These are phyloP conservation scores for Amyelois transitella DNA, from an alignment of 1,140 invertebrate species.

Conservation along the genomic window DNA sequence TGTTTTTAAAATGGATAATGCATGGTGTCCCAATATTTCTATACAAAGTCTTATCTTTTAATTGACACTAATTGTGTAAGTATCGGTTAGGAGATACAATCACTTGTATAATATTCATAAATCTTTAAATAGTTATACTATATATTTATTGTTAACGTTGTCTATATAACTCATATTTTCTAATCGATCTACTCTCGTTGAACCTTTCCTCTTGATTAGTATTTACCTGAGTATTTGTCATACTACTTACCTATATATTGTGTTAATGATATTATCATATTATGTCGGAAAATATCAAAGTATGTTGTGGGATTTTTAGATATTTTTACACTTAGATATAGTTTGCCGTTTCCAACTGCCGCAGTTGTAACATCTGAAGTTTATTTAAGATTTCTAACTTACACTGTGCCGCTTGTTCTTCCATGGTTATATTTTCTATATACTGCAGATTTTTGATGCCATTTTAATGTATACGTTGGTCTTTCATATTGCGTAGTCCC, in stretches of 20 bases:
- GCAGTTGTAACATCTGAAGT: neutral
- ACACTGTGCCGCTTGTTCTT: conserved; percentile 8
- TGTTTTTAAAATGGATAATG: neutral
- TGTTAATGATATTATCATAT: neutral
- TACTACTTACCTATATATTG: neutral
- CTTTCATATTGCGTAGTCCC: neutral
- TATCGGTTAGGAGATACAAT: neutral
- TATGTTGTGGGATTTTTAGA: conserved; percentile 9
- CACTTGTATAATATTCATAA: neutral
- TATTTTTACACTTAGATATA: conserved; percentile 7
- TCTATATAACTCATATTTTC: conserved; percentile 9
- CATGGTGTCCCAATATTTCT: neutral
- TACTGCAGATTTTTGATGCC: neutral
- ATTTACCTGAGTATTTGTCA: conserved; percentile 6
- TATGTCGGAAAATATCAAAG: neutral
- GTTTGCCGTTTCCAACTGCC: conserved; percentile 2
- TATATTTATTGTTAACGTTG: conserved; percentile 12
- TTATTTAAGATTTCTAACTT: neutral
- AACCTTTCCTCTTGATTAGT: conserved; percentile 11
- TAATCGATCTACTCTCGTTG: conserved; percentile 16
- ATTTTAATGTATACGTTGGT: neutral
- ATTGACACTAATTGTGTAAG: neutral
- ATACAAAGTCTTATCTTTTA: neutral
- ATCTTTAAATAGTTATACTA: conserved; percentile 6
- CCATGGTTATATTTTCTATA: neutral